A percentile compares a stretch with the other conserved stretches of the same genome.
Conservation (phyloP, 2,797 vertebrate species). For the Heteromormyrus szaboi region DNA sequence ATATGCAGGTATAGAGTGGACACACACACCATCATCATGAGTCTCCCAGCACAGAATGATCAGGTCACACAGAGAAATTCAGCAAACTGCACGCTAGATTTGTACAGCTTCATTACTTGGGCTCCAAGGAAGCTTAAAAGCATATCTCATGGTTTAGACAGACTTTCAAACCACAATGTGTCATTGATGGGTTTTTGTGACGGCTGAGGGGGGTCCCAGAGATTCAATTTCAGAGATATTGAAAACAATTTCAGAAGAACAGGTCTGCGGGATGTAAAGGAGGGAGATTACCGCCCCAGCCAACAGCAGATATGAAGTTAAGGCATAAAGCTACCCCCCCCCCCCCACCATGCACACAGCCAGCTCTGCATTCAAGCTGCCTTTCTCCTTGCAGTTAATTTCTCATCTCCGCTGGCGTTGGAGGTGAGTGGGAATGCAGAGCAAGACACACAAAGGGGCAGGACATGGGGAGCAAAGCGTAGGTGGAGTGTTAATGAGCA, state of each 20-base stretch:
- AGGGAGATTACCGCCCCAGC: slow-evolving; percentile 15
- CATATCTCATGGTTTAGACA: neutral
- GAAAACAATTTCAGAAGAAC: slow-evolving; percentile 49
- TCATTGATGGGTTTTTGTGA: neutral
- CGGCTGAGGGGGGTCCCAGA: slow-evolving; percentile 41
- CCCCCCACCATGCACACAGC: neutral
- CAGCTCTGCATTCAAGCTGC: slow-evolving; percentile 25
- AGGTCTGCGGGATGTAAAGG: slow-evolving; percentile 37
- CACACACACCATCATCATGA: slow-evolving; percentile 30
- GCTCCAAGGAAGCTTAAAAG: slow-evolving; percentile 22
- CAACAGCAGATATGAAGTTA: slow-evolving; percentile 41
- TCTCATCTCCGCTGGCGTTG: neutral
- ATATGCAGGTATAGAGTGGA: slow-evolving; percentile 31
- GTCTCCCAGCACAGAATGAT: neutral
- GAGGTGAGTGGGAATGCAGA: neutral
- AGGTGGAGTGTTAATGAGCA: neutral
- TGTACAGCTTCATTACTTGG: neutral
- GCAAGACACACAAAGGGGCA: neutral
- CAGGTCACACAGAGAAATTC: neutral
- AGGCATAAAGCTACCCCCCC: slow-evolving; percentile 26
- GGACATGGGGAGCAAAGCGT: neutral
- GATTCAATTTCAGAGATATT: slow-evolving; percentile 60
- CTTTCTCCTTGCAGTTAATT: neutral
- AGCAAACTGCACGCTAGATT: neutral
- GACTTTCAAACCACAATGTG: neutral